Conservation (phyloP, 1,140 invertebrate genomes). For the Lordiphosa collinella region DNA sequence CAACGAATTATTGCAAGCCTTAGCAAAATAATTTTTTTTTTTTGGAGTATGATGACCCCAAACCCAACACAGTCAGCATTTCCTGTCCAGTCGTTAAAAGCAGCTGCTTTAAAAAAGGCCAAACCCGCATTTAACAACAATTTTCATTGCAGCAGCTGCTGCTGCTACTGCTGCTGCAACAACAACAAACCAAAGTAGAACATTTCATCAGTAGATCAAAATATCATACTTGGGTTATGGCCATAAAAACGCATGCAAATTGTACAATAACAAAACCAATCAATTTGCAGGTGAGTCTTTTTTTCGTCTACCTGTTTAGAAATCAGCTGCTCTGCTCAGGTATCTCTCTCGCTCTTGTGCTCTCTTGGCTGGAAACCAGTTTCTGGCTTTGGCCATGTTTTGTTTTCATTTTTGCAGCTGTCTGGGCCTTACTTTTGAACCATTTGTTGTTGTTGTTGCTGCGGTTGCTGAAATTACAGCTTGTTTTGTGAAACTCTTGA, state of each 20-base stretch:
- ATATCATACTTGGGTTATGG: slow-evolving; percentile 5
- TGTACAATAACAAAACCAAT: slow-evolving; percentile 12
- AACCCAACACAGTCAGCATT: no score
- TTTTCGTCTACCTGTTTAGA: slow-evolving; percentile 30
- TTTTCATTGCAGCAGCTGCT: background rate
- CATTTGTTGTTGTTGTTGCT: slow-evolving; percentile 18
- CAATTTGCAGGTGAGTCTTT: background rate
- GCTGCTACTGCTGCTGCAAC: no score
- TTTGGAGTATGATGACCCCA: no score
- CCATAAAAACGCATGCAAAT: slow-evolving; percentile 16
- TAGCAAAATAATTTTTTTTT: no score
- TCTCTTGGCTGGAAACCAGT: background rate
- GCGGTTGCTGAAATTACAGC: slow-evolving; percentile 49
- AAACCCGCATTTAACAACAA: slow-evolving; percentile 17
- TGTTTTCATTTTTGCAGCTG: no score
- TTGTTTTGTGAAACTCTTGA: slow-evolving; percentile 34
- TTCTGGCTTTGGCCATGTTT: no score
- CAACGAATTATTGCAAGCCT: no score
- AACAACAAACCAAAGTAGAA: slow-evolving; percentile 27
- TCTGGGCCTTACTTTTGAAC: slow-evolving; percentile 9
- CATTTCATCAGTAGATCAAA: slow-evolving; percentile 17
- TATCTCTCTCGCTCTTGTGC: slow-evolving; percentile 38
- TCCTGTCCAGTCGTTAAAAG: no score
- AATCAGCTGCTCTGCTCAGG: slow-evolving; percentile 52
- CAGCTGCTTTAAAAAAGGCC: slow-evolving; percentile 17